phyloP scores from a whole-genome alignment of 2,888 invertebrate genomes.

The Synergus gifuensis region DNA sequence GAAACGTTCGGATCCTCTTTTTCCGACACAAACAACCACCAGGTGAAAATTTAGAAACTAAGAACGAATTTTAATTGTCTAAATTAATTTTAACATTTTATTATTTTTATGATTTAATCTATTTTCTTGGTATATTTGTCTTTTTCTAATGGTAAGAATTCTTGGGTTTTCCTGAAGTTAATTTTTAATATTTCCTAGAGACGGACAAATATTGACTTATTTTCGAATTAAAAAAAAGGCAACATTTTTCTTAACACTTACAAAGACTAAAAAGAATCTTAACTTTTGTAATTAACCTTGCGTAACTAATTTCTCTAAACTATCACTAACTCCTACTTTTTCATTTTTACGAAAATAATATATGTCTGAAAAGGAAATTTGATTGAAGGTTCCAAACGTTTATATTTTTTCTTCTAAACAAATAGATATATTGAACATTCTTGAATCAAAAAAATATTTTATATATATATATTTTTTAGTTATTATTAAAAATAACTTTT shows the following conservation, averaged over 20 bases:
- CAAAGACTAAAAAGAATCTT: neutral
- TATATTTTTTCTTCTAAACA: neutral
- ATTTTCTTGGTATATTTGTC: neutral
- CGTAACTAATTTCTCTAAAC: constrained; percentile 19
- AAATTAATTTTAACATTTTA: neutral
- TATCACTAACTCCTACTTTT: neutral
- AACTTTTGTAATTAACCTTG: neutral
- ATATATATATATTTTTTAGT: neutral
- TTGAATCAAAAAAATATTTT: neutral
- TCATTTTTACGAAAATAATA: neutral
- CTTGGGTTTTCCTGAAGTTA: neutral
- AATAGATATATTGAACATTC: neutral
- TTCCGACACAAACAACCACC: neutral
- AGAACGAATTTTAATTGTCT: neutral
- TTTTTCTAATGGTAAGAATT: neutral
- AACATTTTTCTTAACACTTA: neutral
- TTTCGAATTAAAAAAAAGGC: neutral
- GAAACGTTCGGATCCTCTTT: constrained; percentile 64
- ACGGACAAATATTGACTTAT: neutral
- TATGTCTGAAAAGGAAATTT: neutral
- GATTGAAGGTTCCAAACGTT: no score
- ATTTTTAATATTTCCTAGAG: neutral
- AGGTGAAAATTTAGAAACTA: neutral
- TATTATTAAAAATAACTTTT: neutral
- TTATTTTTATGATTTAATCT: neutral